Conservation (phyloP, 2,797 vertebrate genomes). For the Eulemur albifrons region DNA sequence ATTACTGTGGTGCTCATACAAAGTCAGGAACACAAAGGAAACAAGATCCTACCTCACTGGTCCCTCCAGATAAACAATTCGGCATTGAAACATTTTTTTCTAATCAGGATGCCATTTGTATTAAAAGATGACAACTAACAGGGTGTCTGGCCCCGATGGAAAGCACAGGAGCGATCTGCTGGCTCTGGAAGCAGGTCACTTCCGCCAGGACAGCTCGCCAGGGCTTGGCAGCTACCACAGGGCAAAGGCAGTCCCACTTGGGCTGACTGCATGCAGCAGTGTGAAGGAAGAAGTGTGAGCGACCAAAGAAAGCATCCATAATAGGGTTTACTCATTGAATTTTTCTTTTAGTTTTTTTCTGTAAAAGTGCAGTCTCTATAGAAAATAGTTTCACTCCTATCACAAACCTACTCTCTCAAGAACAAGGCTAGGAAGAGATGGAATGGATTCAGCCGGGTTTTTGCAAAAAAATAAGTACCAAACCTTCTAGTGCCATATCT, state of each 20-base stretch:
- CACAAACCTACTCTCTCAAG: not conserved
- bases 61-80: not conserved
- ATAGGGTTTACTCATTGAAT: not conserved
- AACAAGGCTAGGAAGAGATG: not conserved
- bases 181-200: not conserved
- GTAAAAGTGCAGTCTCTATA: not conserved
- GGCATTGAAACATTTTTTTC: not conserved
- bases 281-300: not conserved
- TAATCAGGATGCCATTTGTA: not conserved
- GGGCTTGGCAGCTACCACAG: fast-evolving
- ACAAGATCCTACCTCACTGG: not conserved
- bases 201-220: not conserved
- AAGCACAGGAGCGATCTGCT: not conserved
- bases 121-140: not conserved
- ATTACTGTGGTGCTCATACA: not conserved
- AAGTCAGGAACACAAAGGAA: not conserved
- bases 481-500: not conserved
- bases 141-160: not conserved
- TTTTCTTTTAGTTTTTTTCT: not conserved
- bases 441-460: not conserved
- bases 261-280: not conserved
- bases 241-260: not conserved
- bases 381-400: not conserved
- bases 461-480: not conserved
- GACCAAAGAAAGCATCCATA: not conserved